Evolutionary conservation across 2,888 invertebrate genomes (phyloP).

Genomic region (Deroplatys truncata): DNA sequence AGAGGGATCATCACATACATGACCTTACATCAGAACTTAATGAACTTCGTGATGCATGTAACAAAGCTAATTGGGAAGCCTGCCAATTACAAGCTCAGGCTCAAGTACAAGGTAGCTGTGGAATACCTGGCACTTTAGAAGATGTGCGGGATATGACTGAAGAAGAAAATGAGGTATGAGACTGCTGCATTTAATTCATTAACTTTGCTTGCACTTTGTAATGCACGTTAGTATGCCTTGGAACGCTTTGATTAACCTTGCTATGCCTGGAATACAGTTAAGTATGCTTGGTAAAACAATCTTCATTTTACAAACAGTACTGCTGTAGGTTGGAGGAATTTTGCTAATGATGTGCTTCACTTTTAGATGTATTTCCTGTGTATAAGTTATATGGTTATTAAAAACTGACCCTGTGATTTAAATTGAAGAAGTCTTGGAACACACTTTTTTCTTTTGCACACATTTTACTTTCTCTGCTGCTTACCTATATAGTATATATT

Average conservation of each 20-base stretch:
- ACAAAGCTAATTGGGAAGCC: constrained; percentile 36
- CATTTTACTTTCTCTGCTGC: neutral
- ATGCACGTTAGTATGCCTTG: neutral
- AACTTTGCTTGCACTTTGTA: neutral
- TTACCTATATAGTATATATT: neutral
- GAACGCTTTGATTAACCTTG: neutral
- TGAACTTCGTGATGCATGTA: constrained; percentile 33
- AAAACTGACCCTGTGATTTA: neutral
- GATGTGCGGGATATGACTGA: constrained; percentile 37
- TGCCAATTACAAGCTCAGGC: constrained; percentile 21
- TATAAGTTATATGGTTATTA: neutral
- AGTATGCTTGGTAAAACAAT: too few relatives aligned
- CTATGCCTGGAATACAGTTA: neutral
- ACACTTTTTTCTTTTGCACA: neutral
- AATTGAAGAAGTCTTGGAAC: neutral
- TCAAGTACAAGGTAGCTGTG: neutral
- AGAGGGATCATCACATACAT: constrained; percentile 40
- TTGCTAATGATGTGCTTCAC: neutral
- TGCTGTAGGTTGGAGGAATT: too few relatives aligned
- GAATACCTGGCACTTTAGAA: constrained; percentile 16
- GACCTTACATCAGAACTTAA: constrained; percentile 31
- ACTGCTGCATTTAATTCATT: neutral
- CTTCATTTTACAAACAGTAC: too few relatives aligned
- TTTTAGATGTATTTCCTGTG: neutral
- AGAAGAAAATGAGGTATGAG: constrained; percentile 37